Conservation (phyloP, 2,113 vertebrate genomes). For the Syngnathus typhle region DNA sequence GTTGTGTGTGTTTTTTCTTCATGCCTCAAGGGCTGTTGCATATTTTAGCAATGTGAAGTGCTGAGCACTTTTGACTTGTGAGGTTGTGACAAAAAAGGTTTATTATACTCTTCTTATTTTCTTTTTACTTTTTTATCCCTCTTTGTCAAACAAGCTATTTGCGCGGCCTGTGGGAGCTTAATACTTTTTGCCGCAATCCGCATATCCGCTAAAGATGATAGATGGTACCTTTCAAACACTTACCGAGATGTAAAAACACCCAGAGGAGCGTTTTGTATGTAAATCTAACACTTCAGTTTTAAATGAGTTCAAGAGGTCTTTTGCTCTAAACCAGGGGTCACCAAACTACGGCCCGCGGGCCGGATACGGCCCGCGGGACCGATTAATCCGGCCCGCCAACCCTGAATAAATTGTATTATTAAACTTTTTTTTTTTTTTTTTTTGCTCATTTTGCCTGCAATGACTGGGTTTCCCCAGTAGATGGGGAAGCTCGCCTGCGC, state of each 20-base stretch:
- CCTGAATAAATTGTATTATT: no score
- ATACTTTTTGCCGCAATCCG: conserved; percentile 13
- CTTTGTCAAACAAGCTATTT: background rate
- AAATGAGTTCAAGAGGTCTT: background rate
- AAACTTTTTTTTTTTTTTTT: no score
- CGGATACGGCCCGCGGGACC: no score
- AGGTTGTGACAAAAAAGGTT: conserved; percentile 39
- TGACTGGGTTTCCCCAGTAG: no score
- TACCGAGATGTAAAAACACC: conserved; percentile 8
- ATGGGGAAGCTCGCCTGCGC: no score
- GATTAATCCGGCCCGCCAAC: no score
- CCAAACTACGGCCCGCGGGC: no score
- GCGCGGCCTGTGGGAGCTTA: conserved; percentile 14
- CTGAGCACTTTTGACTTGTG: conserved; percentile 36
- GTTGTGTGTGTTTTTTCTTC: conserved; percentile 20
- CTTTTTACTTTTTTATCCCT: conserved; percentile 10
- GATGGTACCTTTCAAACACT: conserved; percentile 16
- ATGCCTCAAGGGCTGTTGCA: conserved; percentile 39
- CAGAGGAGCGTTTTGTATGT: conserved; percentile 9
- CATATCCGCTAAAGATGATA: conserved; percentile 24
- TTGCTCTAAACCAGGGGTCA: background rate
- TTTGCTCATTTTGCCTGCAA: no score
- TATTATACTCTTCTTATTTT: conserved; percentile 17
- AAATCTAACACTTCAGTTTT: conserved; percentile 4
- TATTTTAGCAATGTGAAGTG: conserved; percentile 47